phyloP scores from a whole-genome alignment of 2,113 vertebrate genomes.

The Ahaetulla prasina region DNA sequence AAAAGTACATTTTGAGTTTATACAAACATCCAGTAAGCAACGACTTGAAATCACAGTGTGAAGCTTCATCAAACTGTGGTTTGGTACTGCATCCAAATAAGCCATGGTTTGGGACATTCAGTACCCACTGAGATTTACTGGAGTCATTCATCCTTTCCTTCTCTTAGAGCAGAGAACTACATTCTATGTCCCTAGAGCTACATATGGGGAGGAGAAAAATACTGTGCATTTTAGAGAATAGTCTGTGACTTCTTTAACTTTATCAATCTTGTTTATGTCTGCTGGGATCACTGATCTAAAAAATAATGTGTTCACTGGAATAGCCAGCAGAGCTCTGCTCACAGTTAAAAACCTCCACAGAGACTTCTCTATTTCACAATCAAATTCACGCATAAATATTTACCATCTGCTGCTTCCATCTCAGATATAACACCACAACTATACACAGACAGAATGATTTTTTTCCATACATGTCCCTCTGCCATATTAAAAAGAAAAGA shows the following conservation, averaged over 20 bases:
- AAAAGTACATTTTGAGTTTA: not conserved
- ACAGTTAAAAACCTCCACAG: not conserved
- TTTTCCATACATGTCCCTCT: not conserved
- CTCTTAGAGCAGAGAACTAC: not conserved
- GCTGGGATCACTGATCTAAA: not conserved
- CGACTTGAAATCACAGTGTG: not conserved
- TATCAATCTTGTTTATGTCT: not conserved
- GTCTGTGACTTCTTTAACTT: not conserved
- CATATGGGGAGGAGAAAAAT: not conserved
- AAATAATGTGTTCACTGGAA: not conserved
- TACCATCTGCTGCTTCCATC: not conserved
- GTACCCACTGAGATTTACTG: not conserved
- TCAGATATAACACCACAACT: not conserved
- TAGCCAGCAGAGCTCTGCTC: not conserved
- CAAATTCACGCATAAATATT: conserved; percentile 28
- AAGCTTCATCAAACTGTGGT: not conserved
- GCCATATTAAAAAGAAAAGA: not conserved
- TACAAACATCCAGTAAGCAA: not conserved
- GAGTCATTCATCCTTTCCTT: not conserved
- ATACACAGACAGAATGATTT: not conserved
- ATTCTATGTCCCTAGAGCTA: not conserved
- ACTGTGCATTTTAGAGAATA: not conserved
- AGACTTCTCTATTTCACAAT: conserved; percentile 7
- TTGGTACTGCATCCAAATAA: not conserved
- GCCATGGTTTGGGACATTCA: not conserved